Conservation (phyloP, 1,140 invertebrate genomes). For the Sipha flava region DNA sequence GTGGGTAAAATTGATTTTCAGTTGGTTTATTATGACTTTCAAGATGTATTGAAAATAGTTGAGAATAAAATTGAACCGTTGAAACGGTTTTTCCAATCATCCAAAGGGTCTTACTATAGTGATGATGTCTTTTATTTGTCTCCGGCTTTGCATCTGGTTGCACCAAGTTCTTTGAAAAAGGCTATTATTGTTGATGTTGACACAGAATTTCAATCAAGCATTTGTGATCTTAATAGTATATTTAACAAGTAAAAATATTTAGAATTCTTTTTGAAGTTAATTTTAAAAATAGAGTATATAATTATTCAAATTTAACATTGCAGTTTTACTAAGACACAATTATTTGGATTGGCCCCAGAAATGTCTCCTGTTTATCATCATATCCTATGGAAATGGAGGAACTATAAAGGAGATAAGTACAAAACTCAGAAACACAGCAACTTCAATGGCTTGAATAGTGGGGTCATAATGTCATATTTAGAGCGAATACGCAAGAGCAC, state of each 20-base stretch:
- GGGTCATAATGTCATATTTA: slow-evolving; percentile 66
- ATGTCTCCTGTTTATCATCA: slow-evolving; percentile 74
- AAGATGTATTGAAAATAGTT: slow-evolving; percentile 52
- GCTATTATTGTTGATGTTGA: slow-evolving; percentile 73
- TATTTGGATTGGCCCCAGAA: slow-evolving; percentile 70
- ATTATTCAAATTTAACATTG: slow-evolving; percentile 39
- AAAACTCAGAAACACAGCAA: slow-evolving; percentile 50
- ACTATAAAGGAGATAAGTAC: slow-evolving; percentile 51
- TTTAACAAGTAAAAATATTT: slow-evolving; percentile 54
- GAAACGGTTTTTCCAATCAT: slow-evolving; percentile 66
- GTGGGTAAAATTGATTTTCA: slow-evolving; percentile 36
- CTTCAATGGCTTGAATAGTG: slow-evolving; percentile 72
- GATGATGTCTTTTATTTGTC: slow-evolving; percentile 76
- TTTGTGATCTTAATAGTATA: slow-evolving; percentile 56
- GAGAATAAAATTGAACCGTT: slow-evolving; percentile 58
- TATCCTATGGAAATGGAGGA: slow-evolving; percentile 60
- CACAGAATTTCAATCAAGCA: slow-evolving; percentile 63
- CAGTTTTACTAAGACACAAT: slow-evolving; percentile 47
- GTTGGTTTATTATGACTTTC: slow-evolving; percentile 56
- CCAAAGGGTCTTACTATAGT: slow-evolving; percentile 71
- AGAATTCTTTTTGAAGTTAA: neutral
- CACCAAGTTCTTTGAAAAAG: slow-evolving; percentile 52
- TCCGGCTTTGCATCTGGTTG: slow-evolving; percentile 61
- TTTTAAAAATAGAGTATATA: neutral
- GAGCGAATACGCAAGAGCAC: slow-evolving; percentile 56